Evolutionary conservation across 2,113 vertebrate species (phyloP), one percentile per base, ranked within the genome.

Genomic region (Rousettus leschenaultii): DNA sequence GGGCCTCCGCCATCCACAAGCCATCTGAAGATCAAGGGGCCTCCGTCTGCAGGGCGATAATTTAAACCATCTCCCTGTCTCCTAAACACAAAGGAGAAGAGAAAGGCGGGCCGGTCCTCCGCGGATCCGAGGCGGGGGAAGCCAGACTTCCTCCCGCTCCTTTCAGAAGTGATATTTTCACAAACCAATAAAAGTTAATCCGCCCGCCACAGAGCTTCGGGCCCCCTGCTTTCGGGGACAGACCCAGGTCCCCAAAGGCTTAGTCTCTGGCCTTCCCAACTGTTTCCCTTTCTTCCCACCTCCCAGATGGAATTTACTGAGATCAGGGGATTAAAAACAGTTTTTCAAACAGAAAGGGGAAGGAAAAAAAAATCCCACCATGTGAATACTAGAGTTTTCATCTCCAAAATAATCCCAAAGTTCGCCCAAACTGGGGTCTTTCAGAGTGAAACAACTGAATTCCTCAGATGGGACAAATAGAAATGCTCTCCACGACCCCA

Each of bases 151-250:
- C 48, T 16, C 48, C 65, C 26, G 4, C 70, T 55, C 26, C 53
- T 55, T 82, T 75, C 92, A 88, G 59, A 86, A 85, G 91, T 10
- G 59, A 35, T 43, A 79, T 77, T 86, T 90, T 86, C 95, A 89
- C 83, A 71, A 91, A 90, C 71, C 48, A 95, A 70, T 94, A 77
- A 78, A 88, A 95, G 48, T 18, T 61, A 89, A 91, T 88, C 83
- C 94, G 38, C 51, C 12, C 0, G 40, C 85, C 18, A 10, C 38
- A 18, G 10, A 33, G 53, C 53, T 33, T 28, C 16, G 11, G 11
- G 63, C 65, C 63, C 73, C 63, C 26, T 15, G 84, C 48, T 14
- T 61, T 65, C 57, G 5, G 48, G 2, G 13, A 48, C 22, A 21
- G 15, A 22, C 66, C 40, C 30, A 26, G 45, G 38, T 38, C 61